These are phyloP conservation scores for Tuta absoluta DNA, from an alignment of 2,888 invertebrate species.

Conservation along the genomic window DNA sequence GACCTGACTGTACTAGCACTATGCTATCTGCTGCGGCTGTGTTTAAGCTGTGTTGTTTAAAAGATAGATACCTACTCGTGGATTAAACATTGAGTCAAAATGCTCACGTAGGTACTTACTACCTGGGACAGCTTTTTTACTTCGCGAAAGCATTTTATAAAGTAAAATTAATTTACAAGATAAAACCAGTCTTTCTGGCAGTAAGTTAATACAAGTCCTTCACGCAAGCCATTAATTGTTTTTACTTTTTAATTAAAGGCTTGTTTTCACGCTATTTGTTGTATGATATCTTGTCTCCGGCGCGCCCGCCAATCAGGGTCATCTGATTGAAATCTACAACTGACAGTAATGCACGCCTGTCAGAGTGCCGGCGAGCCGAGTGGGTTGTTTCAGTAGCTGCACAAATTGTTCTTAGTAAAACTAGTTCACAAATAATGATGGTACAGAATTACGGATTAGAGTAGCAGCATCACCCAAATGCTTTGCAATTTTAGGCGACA, in stretches of 20 bases:
- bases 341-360: conserved; percentile 21
- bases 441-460: no score
- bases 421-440: no score
- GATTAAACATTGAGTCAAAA: not conserved
- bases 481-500: no score
- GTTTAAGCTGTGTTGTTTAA: not conserved
- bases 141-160: not conserved
- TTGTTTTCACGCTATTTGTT: conserved; percentile 3
- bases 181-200: not conserved
- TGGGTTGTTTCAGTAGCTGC: no score
- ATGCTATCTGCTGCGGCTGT: no score
- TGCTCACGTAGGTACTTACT: not conserved
- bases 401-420: no score
- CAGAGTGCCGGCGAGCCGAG: conserved; percentile 6
- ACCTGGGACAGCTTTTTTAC: not conserved
- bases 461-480: no score
- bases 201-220: not conserved
- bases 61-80: no score
- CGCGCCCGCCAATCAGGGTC: conserved; percentile 8
- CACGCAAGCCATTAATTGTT: not conserved
- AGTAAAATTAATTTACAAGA: not conserved
- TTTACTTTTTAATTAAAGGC: conserved; percentile 20
- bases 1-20: no score
- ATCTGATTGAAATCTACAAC: conserved; percentile 20
- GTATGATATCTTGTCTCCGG: conserved; percentile 4